Evolutionary conservation across 2,113 vertebrate species (phyloP), one percentile per base, ranked within the genome.

Genomic region (Leuciscus idus): DNA sequence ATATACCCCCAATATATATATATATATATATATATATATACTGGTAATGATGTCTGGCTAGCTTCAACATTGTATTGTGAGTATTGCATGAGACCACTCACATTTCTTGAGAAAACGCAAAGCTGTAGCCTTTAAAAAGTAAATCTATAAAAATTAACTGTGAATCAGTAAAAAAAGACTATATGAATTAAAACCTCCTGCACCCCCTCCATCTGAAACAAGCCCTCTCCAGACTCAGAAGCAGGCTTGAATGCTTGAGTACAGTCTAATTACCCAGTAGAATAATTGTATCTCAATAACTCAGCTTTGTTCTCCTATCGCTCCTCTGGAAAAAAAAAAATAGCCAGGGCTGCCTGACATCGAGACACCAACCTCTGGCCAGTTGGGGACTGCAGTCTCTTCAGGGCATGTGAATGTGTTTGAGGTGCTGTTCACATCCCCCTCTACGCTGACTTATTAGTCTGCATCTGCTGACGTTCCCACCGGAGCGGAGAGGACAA

Each of bases 401-500:
- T 80, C n/a, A 64, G 55, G 83, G 55, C 70, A 75, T 83, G 48
- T 68, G 81, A 52, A 66, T 84, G 81, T 84, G 50, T 84, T 70
- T 80, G 82, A 50, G 74, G 66, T 62, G 57, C 26, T 43, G 61
- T 55, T 89, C 82, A 89, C 88, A 87, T 84, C 52, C 61, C 64
- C 73, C 33, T 17, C 78, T 39, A 77, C 50, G 86, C 88, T 85
- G 86, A 88, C 86, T 90, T 83, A 90, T 89, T 86, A 76, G 79
- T 70, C 57, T 48, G 75, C 23, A 62, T 83, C 80, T 75, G 39
- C 64, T 59, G 83, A 72, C 83, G 68, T 84, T 82, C 86, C 74
- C 48, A 86, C 52, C 28, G 66, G 80, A 86, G 85, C 73, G 83
- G 76, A 88, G 21, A 83, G 36, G 30, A 59, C 39, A 62, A 57